phyloP scores from a whole-genome alignment of 37 sponge, comb jelly and placozoan genomes.

The Cliona cf. orientalis region DNA sequence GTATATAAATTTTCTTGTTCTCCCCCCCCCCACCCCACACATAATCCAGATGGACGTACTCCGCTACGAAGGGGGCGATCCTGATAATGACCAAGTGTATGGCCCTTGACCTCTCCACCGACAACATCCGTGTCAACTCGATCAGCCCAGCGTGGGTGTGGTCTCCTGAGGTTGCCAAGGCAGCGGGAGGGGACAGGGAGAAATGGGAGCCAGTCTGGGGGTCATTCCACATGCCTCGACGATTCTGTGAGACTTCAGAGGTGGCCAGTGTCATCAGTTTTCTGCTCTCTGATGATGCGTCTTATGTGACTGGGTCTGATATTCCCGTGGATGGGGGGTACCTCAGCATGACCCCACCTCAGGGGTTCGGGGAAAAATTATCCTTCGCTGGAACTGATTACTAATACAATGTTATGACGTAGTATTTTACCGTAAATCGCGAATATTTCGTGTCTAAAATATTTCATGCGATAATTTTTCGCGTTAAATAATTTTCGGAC shows the following conservation, averaged over 20 bases:
- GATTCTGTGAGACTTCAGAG: slow-evolving; percentile 68
- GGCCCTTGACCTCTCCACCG: slow-evolving; percentile 81
- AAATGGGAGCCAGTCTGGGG: slow-evolving; percentile 91
- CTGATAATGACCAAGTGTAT: slow-evolving; percentile 75
- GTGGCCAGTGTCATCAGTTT: slow-evolving; percentile 76
- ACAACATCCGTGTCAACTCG: slow-evolving; percentile 79
- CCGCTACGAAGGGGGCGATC: slow-evolving; percentile 86
- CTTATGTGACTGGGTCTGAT: slow-evolving; percentile 79
- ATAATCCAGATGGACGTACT: slow-evolving; percentile 87
- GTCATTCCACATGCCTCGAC: slow-evolving; percentile 76
- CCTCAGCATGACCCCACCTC: slow-evolving; percentile 77
- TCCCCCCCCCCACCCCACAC: too few relatives aligned
- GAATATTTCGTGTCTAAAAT: too few relatives aligned
- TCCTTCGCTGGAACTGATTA: slow-evolving; percentile 80
- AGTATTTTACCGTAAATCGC: too few relatives aligned
- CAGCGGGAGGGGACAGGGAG: slow-evolving; percentile 76
- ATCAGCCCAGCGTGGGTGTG: slow-evolving; percentile 91
- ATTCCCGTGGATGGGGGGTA: slow-evolving; percentile 88
- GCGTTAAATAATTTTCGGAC: too few relatives aligned
- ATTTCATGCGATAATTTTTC: too few relatives aligned
- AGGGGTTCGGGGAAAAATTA: slow-evolving; percentile 80
- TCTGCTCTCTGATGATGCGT: slow-evolving; percentile 78
- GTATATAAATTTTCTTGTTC: too few relatives aligned
- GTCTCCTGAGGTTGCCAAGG: slow-evolving; percentile 88
- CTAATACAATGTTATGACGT: too few relatives aligned